Percentiles rank a stretch among this genome's conserved stretches.
phyloP scores from a whole-genome alignment of 2,797 vertebrate genomes.

The Aratinga solstitialis region DNA sequence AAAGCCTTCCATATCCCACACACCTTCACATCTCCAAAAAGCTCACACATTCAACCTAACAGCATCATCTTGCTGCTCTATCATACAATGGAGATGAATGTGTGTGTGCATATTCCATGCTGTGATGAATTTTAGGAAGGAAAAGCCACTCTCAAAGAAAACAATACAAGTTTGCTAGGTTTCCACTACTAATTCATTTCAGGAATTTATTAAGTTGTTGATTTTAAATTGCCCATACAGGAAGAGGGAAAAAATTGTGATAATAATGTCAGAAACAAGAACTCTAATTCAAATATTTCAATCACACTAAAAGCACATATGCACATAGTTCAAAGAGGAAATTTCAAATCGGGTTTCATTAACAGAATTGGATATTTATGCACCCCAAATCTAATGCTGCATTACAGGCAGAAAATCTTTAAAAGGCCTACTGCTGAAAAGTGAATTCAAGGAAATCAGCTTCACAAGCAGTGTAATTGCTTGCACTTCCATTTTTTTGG shows the following conservation, averaged over 20 bases:
- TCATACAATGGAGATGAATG: fast-evolving
- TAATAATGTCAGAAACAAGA: constrained; percentile 27
- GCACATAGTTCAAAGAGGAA: background rate
- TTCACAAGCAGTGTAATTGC: background rate
- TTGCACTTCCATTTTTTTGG: background rate
- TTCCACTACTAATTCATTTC: constrained; percentile 13
- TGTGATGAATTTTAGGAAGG: background rate
- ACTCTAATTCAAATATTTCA: background rate
- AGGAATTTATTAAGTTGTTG: constrained; percentile 25
- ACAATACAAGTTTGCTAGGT: background rate
- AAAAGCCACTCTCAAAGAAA: constrained; percentile 24
- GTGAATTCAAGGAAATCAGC: background rate
- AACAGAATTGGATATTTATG: background rate
- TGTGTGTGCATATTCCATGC: background rate
- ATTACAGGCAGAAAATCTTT: background rate
- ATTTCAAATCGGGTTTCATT: background rate
- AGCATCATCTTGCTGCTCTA: background rate
- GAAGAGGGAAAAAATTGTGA: background rate
- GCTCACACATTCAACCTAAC: background rate
- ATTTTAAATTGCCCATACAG: background rate
- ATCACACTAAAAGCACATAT: background rate
- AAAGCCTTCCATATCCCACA: background rate
- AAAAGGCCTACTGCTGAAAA: background rate
- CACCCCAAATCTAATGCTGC: background rate
- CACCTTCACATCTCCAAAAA: background rate